Evolutionary conservation across 2,797 vertebrate species (phyloP).

Genomic region (Champsocephalus esox): DNA sequence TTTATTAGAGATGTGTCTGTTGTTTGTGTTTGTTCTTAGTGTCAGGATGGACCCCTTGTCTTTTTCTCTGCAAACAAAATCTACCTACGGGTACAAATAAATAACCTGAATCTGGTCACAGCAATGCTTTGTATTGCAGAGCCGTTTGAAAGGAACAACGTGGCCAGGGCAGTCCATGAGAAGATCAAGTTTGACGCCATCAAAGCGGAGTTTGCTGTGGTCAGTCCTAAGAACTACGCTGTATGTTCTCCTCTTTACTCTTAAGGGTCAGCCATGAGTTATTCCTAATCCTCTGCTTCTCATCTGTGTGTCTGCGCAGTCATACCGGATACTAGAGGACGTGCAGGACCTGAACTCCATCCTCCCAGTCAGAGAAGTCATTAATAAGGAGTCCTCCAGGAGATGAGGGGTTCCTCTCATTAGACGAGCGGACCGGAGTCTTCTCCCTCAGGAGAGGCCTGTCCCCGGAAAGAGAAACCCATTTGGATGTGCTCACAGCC

Average conservation of each 20-base stretch:
- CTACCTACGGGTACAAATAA: no score
- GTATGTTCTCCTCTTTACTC: constrained; percentile 11
- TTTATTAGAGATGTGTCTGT: no score
- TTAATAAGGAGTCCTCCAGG: constrained; percentile 66
- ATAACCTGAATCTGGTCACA: not conserved
- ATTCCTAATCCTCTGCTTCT: constrained; percentile 38
- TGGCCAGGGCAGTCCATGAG: constrained; percentile 95
- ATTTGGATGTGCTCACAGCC: constrained; percentile 23
- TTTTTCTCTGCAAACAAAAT: no score
- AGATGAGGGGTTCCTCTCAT: constrained; percentile 62
- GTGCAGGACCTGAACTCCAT: constrained; percentile 91
- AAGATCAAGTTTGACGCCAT: constrained; percentile 92
- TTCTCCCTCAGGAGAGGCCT: constrained; percentile 61
- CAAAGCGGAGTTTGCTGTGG: constrained; percentile 88
- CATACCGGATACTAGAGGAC: constrained; percentile 84
- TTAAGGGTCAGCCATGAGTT: constrained; percentile 14
- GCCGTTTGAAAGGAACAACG: constrained; percentile 95
- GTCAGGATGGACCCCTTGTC: no score
- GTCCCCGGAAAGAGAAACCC: constrained; percentile 15
- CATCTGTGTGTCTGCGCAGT: constrained; percentile 80
- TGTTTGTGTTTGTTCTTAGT: no score
- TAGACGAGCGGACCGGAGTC: constrained; percentile 63
- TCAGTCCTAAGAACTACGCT: constrained; percentile 53
- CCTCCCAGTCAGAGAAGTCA: constrained; percentile 86
- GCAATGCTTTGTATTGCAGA: constrained; percentile 85